Base-by-base conservation (phyloP, 2,797 vertebrate genomes). In the Allobates femoralis region DNA sequence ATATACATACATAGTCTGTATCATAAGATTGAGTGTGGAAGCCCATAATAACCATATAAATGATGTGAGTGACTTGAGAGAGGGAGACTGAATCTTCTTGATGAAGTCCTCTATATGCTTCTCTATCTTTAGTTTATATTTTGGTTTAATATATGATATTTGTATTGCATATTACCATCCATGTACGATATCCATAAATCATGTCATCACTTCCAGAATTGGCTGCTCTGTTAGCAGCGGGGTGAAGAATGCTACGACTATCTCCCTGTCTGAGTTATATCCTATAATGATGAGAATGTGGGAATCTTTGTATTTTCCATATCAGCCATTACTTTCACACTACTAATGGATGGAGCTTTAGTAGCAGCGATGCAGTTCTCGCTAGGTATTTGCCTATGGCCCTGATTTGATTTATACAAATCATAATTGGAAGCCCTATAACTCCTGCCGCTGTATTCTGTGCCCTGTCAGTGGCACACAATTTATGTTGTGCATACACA, bases 311-410 rank as follows among this genome's bases (percentile, higher is more conserved):
- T n/a, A 16, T 60, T 58, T 58, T 58, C n/a, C 4, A 60, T 58
- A 34, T 23, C 50, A 60, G n/a, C 30, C 30, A 58, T 79, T 30
- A 60, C 53, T 37, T 58, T 21, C n/a, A n/a, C 30, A 2, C 21
- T 60, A 6, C 15, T 62, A 60, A 37, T 79, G 14, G 28, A 79
- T 62, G 77, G 41, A 26, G 26, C n/a, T 21, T 37, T 62, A 60
- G 55, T 18, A 41, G 23, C 37, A 55, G 15, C 10, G 51, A 32
- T 12, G 6, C 19, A 5, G 28, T 56, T 34, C 28, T 55, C 11
- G 74, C 26, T 32, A 19, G 75, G 19, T 56, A 12, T 74, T 74
- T 74, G 71, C 71, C 71, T 50, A 26, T 74, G 75, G 53, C 53
- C 50, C 51, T 23, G 51, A 32, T 55, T 19, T 77, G 75, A 53